Conservation (phyloP, 2,113 vertebrate species). For the Rutilus rutilus region DNA sequence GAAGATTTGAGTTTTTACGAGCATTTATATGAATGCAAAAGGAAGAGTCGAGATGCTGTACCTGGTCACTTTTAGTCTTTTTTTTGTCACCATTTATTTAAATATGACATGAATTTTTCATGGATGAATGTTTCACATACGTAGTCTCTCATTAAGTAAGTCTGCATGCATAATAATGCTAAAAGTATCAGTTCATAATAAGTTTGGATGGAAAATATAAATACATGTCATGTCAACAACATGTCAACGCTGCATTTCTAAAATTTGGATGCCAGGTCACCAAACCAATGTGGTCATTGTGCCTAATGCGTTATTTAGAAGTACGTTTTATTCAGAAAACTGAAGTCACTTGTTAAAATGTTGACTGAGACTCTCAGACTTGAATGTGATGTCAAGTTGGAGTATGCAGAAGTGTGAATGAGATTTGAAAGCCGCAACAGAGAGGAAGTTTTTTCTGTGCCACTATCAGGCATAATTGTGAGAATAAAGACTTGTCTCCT, state of each 20-base stretch:
- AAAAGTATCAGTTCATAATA: neutral
- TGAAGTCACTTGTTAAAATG: neutral
- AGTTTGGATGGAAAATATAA: neutral
- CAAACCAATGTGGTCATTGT: neutral
- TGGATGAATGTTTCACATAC: too few relatives aligned
- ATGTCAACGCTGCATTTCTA: neutral
- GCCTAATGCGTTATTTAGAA: neutral
- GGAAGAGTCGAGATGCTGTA: too few relatives aligned
- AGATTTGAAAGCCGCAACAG: neutral
- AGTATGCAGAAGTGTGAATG: neutral
- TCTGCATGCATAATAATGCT: neutral
- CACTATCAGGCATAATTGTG: neutral
- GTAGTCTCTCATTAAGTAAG: too few relatives aligned
- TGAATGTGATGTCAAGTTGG: neutral
- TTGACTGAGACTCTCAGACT: slow-evolving; percentile 33
- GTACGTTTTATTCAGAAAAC: neutral
- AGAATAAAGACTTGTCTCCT: too few relatives aligned
- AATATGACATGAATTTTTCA: too few relatives aligned
- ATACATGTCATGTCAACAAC: neutral
- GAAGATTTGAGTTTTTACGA: too few relatives aligned
- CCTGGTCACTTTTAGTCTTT: too few relatives aligned
- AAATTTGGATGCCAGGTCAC: neutral
- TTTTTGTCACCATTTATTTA: too few relatives aligned
- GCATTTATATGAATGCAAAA: too few relatives aligned
- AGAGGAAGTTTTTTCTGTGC: neutral